Percentiles rank a stretch among this genome's conserved stretches.
These are phyloP conservation scores for Falcaria lacertinaria DNA, from an alignment of 2,888 invertebrate species.

Conservation along the genomic window DNA sequence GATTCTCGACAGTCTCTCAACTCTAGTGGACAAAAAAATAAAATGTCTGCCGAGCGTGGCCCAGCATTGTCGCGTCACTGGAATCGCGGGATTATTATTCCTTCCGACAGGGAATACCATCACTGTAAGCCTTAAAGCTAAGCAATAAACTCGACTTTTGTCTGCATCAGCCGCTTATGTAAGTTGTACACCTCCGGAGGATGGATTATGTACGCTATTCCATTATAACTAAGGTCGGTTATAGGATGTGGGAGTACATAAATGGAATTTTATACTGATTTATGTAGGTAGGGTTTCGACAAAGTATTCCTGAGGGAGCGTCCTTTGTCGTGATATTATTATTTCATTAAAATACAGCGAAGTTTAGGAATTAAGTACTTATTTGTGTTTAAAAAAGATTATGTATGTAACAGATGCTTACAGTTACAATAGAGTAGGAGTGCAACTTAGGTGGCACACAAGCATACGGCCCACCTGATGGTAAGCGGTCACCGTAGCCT, in stretches of 20 bases:
- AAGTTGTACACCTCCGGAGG: constrained; percentile 4
- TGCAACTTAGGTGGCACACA: no score
- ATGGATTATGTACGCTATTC: background rate
- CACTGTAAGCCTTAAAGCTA: constrained; percentile 16
- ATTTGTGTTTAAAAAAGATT: no score
- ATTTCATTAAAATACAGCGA: no score
- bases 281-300: background rate
- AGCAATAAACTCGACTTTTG: constrained; percentile 26
- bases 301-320: background rate
- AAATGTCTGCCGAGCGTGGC: constrained; percentile 56
- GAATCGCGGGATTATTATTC: constrained; percentile 25
- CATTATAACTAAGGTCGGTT: background rate
- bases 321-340: constrained; percentile 1
- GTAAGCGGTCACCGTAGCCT: no score
- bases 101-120: constrained; percentile 12
- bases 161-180: constrained; percentile 19
- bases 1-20: constrained; percentile 17
- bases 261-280: constrained; percentile 2
- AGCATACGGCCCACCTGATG: no score
- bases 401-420: no score
- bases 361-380: no score
- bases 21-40: constrained; percentile 47
- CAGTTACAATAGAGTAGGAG: no score
- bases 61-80: no score
- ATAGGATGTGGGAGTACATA: background rate